phyloP scores from a whole-genome alignment of 2,888 invertebrate species.

The Anoncus sp. region DNA sequence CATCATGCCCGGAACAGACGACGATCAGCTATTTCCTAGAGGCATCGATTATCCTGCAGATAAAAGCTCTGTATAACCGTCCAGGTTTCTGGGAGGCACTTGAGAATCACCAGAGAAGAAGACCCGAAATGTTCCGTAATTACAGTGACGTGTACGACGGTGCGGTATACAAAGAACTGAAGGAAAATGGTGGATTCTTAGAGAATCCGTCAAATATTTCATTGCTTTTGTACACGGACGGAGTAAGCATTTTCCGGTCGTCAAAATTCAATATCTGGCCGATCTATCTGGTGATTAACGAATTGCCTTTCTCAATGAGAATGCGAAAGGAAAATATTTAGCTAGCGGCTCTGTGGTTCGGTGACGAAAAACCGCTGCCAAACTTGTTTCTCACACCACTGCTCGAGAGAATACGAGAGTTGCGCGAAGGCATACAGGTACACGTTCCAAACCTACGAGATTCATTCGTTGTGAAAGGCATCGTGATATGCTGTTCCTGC shows the following conservation, averaged over 20 bases:
- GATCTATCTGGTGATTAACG: constrained; percentile 30
- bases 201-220: constrained; percentile 5
- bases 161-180: constrained; percentile 19
- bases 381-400: background rate
- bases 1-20: constrained; percentile 19
- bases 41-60: constrained; percentile 54
- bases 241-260: constrained; percentile 29
- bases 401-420: background rate
- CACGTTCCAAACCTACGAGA: background rate
- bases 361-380: too few relatives aligned
- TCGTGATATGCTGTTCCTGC: background rate
- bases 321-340: constrained; percentile 16
- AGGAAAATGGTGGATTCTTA: background rate
- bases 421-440: background rate
- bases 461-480: background rate
- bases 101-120: background rate
- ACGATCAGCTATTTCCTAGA: constrained; percentile 55
- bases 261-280: constrained; percentile 25
- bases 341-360: constrained; percentile 13
- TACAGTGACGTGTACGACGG: constrained; percentile 31
- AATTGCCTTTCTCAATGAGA: constrained; percentile 22
- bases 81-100: constrained; percentile 45
- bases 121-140: background rate
- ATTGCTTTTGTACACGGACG: constrained; percentile 22
- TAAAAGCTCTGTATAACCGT: constrained; percentile 49